phyloP scores from a whole-genome alignment of 2,888 invertebrate species.

The Cataglyphis albicans region DNA sequence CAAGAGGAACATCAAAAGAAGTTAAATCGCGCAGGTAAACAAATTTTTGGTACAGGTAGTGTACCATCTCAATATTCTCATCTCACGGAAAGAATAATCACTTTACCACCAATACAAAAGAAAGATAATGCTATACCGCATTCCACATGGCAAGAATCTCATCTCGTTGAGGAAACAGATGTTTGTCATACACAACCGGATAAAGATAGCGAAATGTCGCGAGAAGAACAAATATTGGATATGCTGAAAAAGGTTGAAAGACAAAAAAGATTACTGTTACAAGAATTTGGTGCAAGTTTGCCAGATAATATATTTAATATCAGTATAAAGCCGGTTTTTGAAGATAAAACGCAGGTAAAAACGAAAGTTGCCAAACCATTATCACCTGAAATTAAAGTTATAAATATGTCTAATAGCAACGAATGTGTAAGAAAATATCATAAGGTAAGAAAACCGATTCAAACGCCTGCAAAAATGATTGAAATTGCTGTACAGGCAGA shows the following conservation, averaged over 20 bases:
- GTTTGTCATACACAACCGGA: constrained; percentile 19
- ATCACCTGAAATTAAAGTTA: constrained; percentile 81
- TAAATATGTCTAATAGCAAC: constrained; percentile 78
- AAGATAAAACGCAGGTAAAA: constrained; percentile 45
- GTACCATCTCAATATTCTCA: neutral
- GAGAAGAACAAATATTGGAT: constrained; percentile 81
- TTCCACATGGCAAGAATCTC: constrained; percentile 71
- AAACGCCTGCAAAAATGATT: constrained; percentile 55
- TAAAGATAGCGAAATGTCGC: constrained; percentile 70
- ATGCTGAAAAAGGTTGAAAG: constrained; percentile 82
- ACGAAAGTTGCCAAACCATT: constrained; percentile 43
- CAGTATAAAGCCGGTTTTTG: constrained; percentile 79
- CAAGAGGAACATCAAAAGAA: constrained; percentile 73
- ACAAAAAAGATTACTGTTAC: constrained; percentile 79
- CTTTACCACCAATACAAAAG: constrained; percentile 70
- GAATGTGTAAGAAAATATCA: constrained; percentile 58
- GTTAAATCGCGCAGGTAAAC: constrained; percentile 87
- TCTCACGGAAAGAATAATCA: constrained; percentile 75
- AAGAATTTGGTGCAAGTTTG: constrained; percentile 82
- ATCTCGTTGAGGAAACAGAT: constrained; percentile 40
- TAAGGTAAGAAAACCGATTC: constrained; percentile 37
- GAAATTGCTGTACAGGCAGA: constrained; percentile 79
- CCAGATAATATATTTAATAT: constrained; percentile 81
- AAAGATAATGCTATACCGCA: constrained; percentile 46
- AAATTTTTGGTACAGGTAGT: constrained; percentile 45